These are phyloP conservation scores for Dufourea novaeangliae DNA, from an alignment of 1,140 invertebrate species.

Conservation along the genomic window DNA sequence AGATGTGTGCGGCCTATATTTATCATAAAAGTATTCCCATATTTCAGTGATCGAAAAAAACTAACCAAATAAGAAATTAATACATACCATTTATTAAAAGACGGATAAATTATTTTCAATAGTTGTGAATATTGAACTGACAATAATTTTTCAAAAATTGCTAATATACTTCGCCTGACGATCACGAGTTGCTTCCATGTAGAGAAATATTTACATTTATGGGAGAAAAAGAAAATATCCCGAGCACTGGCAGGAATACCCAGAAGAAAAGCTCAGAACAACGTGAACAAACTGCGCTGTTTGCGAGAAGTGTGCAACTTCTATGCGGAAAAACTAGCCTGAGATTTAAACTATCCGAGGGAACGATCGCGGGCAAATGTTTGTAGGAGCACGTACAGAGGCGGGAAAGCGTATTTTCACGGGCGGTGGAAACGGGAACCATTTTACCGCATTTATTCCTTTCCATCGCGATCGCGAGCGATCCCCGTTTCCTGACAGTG, in stretches of 20 bases:
- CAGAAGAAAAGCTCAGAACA: neutral
- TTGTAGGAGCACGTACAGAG: slow-evolving; percentile 10
- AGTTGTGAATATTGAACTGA: too few relatives aligned
- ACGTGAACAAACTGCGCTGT: neutral
- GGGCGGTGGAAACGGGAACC: slow-evolving; percentile 1
- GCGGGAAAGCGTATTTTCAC: neutral
- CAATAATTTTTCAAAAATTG: too few relatives aligned
- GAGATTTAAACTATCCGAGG: neutral
- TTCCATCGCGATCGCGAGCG: neutral
- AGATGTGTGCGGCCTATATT: too few relatives aligned
- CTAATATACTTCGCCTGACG: too few relatives aligned
- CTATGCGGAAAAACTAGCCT: neutral
- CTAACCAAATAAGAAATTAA: too few relatives aligned
- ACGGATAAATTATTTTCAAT: too few relatives aligned
- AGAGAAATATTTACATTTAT: neutral
- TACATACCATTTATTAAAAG: too few relatives aligned
- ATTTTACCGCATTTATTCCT: slow-evolving; percentile 32
- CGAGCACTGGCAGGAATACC: neutral
- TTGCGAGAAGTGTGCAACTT: neutral
- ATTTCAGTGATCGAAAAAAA: too few relatives aligned
- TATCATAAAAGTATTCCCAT: too few relatives aligned
- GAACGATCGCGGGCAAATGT: slow-evolving; percentile 3
- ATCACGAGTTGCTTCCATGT: neutral
- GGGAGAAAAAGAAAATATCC: neutral
- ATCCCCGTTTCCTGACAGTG: neutral